Conservation (phyloP, 2,888 invertebrate genomes). For the Pycnomerus fuliginosus region DNA sequence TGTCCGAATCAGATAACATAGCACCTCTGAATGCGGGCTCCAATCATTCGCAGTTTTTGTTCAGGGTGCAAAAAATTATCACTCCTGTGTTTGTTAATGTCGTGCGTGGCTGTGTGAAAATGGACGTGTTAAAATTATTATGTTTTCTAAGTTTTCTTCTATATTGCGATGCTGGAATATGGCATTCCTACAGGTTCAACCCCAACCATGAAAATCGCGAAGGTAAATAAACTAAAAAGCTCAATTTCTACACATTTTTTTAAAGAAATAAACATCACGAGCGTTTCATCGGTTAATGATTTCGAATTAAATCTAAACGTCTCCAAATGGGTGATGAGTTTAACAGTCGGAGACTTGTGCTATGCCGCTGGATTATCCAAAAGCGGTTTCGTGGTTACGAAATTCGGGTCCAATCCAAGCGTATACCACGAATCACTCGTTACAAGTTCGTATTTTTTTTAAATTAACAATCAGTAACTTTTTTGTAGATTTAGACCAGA, state of each 20-base stretch:
- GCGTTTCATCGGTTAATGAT: constrained; percentile 28
- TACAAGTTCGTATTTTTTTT: too few relatives aligned
- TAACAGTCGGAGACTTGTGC: constrained; percentile 28
- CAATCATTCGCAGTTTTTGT: too few relatives aligned
- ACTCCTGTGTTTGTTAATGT: constrained; percentile 1
- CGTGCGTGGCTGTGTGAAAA: background rate
- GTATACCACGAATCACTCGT: too few relatives aligned
- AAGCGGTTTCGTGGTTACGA: constrained; percentile 12
- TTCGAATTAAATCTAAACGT: constrained; percentile 29
- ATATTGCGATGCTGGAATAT: constrained; percentile 25
- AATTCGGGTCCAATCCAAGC: too few relatives aligned
- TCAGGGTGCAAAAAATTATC: too few relatives aligned
- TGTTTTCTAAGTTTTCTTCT: too few relatives aligned
- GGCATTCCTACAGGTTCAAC: constrained; percentile 48
- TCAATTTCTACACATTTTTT: constrained; percentile 8
- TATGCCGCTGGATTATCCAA: constrained; percentile 29
- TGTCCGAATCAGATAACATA: too few relatives aligned
- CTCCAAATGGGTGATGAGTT: constrained; percentile 35
- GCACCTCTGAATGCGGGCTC: too few relatives aligned
- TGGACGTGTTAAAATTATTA: background rate
- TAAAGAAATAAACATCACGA: constrained; percentile 35
- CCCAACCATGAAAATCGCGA: constrained; percentile 49
- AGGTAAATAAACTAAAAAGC: constrained; percentile 41
- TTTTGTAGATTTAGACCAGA: too few relatives aligned
- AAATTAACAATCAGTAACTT: too few relatives aligned